These are phyloP conservation scores for Dromaius novaehollandiae DNA, from an alignment of 2,113 vertebrate genomes.

Conservation along the genomic window DNA sequence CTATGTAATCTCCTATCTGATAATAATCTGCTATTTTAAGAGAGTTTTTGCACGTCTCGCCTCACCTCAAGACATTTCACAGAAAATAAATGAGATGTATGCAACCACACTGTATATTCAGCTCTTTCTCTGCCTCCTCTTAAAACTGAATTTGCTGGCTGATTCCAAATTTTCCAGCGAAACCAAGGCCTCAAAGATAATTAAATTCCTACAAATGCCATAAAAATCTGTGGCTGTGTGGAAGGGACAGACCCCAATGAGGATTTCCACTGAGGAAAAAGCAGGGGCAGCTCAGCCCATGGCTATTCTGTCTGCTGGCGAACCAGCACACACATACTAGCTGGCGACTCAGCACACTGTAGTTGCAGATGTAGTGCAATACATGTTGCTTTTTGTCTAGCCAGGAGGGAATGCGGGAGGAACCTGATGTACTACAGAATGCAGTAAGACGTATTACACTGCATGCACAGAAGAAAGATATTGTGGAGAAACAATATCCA, in stretches of 20 bases:
- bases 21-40: not conserved
- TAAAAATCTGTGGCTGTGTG: not conserved
- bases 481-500: not conserved
- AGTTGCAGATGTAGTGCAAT: not conserved
- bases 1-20: not conserved
- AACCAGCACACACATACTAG: not conserved
- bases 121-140: not conserved
- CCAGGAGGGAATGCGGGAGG: not conserved
- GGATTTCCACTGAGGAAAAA: not conserved
- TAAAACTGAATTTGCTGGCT: not conserved
- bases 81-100: not conserved
- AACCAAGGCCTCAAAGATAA: not conserved
- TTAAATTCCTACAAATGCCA: not conserved
- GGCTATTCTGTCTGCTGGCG: not conserved
- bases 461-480: not conserved
- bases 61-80: not conserved
- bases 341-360: rapidly evolving
- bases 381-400: not conserved
- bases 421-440: not conserved
- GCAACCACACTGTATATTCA: not conserved
- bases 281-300: not conserved
- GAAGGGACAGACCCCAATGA: not conserved
- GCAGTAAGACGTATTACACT: not conserved
- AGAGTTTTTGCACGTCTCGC: not conserved
- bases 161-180: not conserved